Conservation (phyloP, 2,113 vertebrate genomes). For the Ondatra zibethicus region DNA sequence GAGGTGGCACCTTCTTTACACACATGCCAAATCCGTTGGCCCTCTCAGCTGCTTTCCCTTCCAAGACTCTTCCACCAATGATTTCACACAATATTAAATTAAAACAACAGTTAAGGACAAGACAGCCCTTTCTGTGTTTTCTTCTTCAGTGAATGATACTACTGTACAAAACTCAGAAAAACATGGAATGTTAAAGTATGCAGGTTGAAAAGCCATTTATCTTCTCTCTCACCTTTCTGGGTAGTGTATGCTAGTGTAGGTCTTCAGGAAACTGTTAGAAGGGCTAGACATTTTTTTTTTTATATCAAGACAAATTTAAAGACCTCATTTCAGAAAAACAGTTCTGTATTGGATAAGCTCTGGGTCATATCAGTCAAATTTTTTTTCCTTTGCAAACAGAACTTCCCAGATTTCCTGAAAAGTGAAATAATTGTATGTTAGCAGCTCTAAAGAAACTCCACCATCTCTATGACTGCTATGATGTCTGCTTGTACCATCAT, state of each 20-base stretch:
- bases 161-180: neutral
- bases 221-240: neutral
- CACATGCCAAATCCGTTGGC: neutral
- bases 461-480: neutral
- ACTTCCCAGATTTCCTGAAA: neutral
- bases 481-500: neutral
- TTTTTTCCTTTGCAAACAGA: neutral
- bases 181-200: neutral
- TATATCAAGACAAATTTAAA: neutral
- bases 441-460: neutral
- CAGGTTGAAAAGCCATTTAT: neutral
- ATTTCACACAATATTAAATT: neutral
- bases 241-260: fast-evolving
- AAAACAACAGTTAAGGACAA: neutral
- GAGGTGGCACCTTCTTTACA: neutral
- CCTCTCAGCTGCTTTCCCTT: neutral
- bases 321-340: neutral
- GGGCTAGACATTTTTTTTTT: neutral
- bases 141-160: neutral
- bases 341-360: neutral
- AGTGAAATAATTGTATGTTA: neutral
- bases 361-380: neutral
- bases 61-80: neutral
- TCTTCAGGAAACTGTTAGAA: neutral
- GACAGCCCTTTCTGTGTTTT: neutral